phyloP scores from a whole-genome alignment of 2,797 vertebrate species.

The Nothura maculosa region DNA sequence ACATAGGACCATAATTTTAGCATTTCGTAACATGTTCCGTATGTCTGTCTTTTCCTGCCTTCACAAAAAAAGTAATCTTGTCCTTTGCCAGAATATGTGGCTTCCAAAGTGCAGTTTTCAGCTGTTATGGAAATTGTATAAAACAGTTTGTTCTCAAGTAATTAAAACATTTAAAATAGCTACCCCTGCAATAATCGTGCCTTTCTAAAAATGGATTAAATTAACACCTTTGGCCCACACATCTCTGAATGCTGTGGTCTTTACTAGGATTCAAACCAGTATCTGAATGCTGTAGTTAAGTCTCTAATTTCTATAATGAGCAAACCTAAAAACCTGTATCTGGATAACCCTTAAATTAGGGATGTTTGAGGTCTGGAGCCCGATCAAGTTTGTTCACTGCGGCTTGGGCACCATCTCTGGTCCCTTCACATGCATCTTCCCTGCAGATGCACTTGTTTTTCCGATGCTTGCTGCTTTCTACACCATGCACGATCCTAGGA shows the following conservation, averaged over 20 bases:
- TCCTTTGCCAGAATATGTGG: not conserved
- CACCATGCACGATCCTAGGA: not conserved
- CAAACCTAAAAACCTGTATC: not conserved
- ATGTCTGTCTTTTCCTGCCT: not conserved
- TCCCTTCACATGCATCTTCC: not conserved
- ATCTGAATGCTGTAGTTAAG: not conserved
- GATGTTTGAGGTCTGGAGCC: constrained; percentile 23
- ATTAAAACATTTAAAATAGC: constrained; percentile 23
- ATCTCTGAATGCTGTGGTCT: not conserved
- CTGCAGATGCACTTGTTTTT: not conserved
- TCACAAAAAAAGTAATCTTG: not conserved
- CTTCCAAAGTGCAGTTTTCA: constrained; percentile 1
- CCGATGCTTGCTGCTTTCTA: not conserved
- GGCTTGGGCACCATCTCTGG: not conserved
- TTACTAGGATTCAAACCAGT: not conserved
- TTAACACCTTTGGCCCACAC: constrained; percentile 28
- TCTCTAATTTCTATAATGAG: not conserved
- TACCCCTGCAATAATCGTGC: constrained; percentile 32
- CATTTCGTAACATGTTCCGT: not conserved
- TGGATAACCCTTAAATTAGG: constrained; percentile 11
- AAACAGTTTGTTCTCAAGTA: constrained; percentile 53
- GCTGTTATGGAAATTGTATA: constrained; percentile 52
- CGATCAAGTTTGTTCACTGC: not conserved
- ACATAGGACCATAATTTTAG: not conserved
- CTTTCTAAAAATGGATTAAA: constrained; percentile 59